Evolutionary conservation across 2,888 invertebrate species (phyloP).

Genomic region (Oeneis ivallda): DNA sequence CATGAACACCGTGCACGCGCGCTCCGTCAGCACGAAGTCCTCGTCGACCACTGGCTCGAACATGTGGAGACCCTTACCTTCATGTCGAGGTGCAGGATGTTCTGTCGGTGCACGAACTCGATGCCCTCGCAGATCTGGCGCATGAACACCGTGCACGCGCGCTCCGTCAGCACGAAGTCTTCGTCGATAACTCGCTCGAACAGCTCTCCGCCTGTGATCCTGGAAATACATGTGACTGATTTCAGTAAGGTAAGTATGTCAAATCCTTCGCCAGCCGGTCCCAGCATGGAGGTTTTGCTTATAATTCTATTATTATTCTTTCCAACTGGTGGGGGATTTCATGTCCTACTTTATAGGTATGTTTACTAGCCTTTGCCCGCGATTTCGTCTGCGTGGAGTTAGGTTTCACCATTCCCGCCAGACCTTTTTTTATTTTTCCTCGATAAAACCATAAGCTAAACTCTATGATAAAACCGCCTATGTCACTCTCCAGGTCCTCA

Average conservation of each 20-base stretch:
- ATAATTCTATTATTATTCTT: no score
- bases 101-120: constrained; percentile 97
- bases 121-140: constrained; percentile 99
- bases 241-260: no score
- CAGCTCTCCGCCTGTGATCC: constrained; percentile 98
- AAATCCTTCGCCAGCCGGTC: no score
- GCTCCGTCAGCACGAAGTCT: constrained; percentile 97
- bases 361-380: no score
- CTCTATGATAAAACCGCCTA: no score
- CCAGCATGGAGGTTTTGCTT: no score
- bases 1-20: constrained; percentile 97
- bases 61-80: constrained; percentile 90
- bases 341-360: no score
- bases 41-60: constrained; percentile 99
- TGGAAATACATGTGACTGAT: constrained; percentile 80
- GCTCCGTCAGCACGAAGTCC: constrained; percentile 97
- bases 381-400: neutral
- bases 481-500: neutral
- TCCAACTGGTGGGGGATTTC: no score
- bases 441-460: no score
- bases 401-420: neutral
- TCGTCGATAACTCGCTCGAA: constrained; percentile 99
- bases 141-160: constrained; percentile 97
- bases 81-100: constrained; percentile 97
- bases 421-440: no score